Base-by-base conservation (phyloP, 2,888 invertebrate genomes). In the Ichneumoninae sp. region DNA sequence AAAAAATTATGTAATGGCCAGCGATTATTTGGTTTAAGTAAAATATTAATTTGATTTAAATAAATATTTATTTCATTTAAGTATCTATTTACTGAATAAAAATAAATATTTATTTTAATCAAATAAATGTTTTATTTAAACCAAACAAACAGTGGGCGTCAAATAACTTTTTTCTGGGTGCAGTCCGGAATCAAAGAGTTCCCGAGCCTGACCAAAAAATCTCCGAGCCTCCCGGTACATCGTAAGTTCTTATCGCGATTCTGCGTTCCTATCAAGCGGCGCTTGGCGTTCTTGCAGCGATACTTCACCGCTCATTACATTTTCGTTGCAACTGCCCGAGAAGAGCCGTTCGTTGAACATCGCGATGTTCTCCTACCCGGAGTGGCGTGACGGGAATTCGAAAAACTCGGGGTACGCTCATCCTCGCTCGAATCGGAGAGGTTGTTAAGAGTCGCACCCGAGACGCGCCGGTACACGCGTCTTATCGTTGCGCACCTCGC, bases 381-480 rank as follows among this genome's bases (percentile, higher is more conserved):
- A 84, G 83, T 81, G 81, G 75, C 83, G 72, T 83, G 81, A 86
- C 83, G 85, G 81, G 81, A 84, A 85, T 86, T 85, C 77, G 50
- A 85, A 86, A 86, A 84, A 86, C 80, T 86, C 65, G 6, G 13
- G 60, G 82, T 82, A 26, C 85, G 78, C 66, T 76, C 52, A 62
- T 77, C 70, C 79, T 68, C 71, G 54, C 66, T 62, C 75, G 79
- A 82, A 82, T 71, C 68, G 26, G 78, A 72, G 70, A 82, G 75
- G 82, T 79, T 84, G 84, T 84, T 84, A 84, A 79, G 78, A 82
- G 82, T 86, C 84, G 74, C 76, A 78, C 71, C 79, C 79, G 84
- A 69, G 78, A 85, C 75, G 69, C 76, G 62, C 54, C 62, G 78
- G 78, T 71, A 75, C 72, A 40, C 60, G 68, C 68, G 75, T 71